Conservation (phyloP, 2,113 vertebrate genomes). For the Catagonus wagneri region DNA sequence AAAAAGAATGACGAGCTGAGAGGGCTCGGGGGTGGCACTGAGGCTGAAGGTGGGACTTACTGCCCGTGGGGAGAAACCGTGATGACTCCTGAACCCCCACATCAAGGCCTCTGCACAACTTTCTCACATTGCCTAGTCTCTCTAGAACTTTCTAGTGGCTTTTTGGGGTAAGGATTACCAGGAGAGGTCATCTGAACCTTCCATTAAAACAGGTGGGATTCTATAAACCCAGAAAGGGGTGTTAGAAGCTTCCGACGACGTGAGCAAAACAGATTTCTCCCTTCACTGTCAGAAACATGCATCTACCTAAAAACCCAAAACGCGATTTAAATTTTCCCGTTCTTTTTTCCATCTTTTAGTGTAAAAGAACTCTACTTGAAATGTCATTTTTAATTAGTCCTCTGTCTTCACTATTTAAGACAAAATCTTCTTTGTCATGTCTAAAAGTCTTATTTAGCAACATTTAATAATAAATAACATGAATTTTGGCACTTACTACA, state of each 20-base stretch:
- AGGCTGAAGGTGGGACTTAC: not conserved
- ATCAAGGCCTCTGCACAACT: not conserved
- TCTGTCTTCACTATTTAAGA: not conserved
- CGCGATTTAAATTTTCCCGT: not conserved
- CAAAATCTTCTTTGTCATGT: constrained; percentile 21
- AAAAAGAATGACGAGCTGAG: too few species aligned
- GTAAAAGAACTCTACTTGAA: not conserved
- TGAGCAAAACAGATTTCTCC: not conserved
- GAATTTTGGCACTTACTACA: not conserved
- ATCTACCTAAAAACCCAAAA: not conserved
- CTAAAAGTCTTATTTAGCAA: not conserved
- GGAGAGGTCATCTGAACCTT: not conserved
- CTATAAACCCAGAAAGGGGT: not conserved
- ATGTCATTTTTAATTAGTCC: not conserved
- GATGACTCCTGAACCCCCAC: not conserved
- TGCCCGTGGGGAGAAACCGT: too few species aligned
- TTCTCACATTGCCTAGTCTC: not conserved
- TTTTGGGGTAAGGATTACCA: not conserved
- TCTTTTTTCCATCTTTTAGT: not conserved
- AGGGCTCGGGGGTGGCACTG: rapidly evolving
- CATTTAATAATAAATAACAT: not conserved
- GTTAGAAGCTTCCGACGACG: not conserved
- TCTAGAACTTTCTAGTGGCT: too few species aligned
- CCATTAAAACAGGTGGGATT: not conserved
- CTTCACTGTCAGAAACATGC: not conserved